phyloP scores from a whole-genome alignment of 2,888 invertebrate genomes.

The Ormyrus nitidulus region DNA sequence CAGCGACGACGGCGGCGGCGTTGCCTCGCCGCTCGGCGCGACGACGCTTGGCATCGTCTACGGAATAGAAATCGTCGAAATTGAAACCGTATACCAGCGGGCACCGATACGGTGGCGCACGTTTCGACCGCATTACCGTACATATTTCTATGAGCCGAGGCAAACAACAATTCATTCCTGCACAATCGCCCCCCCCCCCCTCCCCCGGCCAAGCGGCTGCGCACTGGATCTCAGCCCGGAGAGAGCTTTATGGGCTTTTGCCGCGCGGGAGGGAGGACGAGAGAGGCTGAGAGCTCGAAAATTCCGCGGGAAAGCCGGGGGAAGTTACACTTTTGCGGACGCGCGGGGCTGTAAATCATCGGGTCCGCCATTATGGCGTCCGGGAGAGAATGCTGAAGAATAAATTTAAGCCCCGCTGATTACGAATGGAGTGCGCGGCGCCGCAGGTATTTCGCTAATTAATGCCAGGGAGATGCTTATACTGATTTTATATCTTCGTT shows the following conservation, averaged over 20 bases:
- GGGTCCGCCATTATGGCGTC: slow-evolving; percentile 25
- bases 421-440: slow-evolving; percentile 9
- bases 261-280: not conserved
- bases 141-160: slow-evolving; percentile 31
- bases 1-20: not conserved
- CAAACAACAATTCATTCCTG: slow-evolving; percentile 51
- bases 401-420: slow-evolving; percentile 20
- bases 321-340: slow-evolving; percentile 3
- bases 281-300: slow-evolving; percentile 24
- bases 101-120: slow-evolving; percentile 12
- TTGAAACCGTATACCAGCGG: slow-evolving; percentile 34
- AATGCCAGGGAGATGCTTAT: not conserved
- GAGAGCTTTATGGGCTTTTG: slow-evolving; percentile 5
- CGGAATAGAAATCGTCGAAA: slow-evolving; percentile 53
- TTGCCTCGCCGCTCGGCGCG: not conserved
- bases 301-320: slow-evolving; percentile 21
- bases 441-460: slow-evolving; percentile 17
- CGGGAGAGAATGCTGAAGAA: slow-evolving; percentile 16
- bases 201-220: not conserved
- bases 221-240: not conserved
- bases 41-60: too few relatives aligned
- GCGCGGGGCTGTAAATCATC: slow-evolving; percentile 10
- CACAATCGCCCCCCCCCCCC: slow-evolving; percentile 11
- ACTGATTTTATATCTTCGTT: not conserved
- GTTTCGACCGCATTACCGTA: slow-evolving; percentile 39